Conservation (phyloP, 2,888 invertebrate genomes). For the Heliconius ethilla region DNA sequence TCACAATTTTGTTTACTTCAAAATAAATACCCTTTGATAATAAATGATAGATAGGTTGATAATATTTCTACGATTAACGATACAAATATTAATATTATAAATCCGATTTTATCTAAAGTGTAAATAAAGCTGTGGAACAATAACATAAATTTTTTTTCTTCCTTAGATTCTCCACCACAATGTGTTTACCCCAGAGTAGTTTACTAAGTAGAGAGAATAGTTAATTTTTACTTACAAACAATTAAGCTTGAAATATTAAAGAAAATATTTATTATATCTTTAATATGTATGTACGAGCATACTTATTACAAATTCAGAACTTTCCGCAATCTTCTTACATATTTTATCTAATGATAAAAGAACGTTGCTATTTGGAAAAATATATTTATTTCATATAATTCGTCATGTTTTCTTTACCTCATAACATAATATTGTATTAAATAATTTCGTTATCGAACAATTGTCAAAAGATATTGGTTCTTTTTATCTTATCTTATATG, state of each 20-base stretch:
- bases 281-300: too few species aligned
- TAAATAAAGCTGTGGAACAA: background rate
- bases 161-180: too few species aligned
- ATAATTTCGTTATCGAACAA: slow-evolving; percentile 42
- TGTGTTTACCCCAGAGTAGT: too few species aligned
- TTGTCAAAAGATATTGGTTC: slow-evolving; percentile 54
- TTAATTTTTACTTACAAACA: too few species aligned
- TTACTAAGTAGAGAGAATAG: too few species aligned
- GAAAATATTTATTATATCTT: too few species aligned
- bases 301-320: too few species aligned
- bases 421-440: slow-evolving; percentile 27
- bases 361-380: background rate
- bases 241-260: too few species aligned
- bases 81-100: background rate
- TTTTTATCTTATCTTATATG: slow-evolving; percentile 65
- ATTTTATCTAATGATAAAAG: background rate
- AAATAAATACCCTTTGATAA: slow-evolving; percentile 20
- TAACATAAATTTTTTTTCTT: background rate
- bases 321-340: background rate
- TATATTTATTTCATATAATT: background rate
- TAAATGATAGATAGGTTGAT: slow-evolving; percentile 29
- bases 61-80: background rate
- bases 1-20: slow-evolving; percentile 22
- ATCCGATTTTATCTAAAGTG: background rate
- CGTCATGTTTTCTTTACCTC: slow-evolving; percentile 25